Evolutionary conservation across 2,113 vertebrate genomes (phyloP).

Genomic region (Desmodus rotundus): DNA sequence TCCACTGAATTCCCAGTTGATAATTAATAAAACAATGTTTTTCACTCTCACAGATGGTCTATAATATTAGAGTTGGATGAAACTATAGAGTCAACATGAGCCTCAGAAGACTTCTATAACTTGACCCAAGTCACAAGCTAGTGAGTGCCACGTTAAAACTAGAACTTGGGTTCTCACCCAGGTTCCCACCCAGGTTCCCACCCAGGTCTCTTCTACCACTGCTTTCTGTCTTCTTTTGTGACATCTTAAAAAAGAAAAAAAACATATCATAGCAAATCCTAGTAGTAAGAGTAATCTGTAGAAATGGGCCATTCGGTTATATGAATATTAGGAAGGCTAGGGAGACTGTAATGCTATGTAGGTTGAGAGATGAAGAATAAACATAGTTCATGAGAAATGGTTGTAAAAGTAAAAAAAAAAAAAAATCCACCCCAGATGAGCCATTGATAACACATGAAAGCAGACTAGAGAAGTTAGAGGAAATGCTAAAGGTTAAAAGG

Average conservation of each 20-base stretch:
- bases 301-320: neutral
- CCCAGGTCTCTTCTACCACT: neutral
- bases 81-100: neutral
- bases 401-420: slow-evolving; percentile 17
- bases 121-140: neutral
- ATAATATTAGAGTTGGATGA: neutral
- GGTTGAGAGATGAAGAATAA: neutral
- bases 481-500: slow-evolving; percentile 55
- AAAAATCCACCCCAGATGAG: slow-evolving; percentile 17
- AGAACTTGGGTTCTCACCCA: neutral
- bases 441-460: neutral
- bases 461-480: slow-evolving; percentile 26
- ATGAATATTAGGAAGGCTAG: neutral
- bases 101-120: neutral
- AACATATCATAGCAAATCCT: neutral
- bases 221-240: neutral
- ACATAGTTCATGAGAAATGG: slow-evolving; percentile 14
- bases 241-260: neutral
- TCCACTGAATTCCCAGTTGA: neutral
- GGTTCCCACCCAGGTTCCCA: neutral
- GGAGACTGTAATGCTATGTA: neutral
- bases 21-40: neutral
- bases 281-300: neutral
- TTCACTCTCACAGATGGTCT: neutral
- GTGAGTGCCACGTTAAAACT: neutral